These are phyloP conservation scores for Gonioctena quinquepunctata DNA, from an alignment of 1,140 invertebrate species.

Conservation along the genomic window DNA sequence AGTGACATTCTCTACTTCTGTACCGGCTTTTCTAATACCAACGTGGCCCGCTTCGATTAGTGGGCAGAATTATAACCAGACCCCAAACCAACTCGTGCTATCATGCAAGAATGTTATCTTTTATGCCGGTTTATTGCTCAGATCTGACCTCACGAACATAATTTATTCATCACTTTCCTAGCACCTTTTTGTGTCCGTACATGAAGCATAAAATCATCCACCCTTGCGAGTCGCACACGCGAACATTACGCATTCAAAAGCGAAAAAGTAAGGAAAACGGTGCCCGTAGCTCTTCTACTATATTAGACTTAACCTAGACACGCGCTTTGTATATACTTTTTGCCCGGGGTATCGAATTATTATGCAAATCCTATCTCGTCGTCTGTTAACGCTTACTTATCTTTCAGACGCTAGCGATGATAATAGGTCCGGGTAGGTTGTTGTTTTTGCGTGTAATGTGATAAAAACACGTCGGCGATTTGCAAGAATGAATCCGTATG, in stretches of 20 bases:
- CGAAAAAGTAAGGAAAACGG: neutral
- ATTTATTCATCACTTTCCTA: neutral
- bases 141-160: neutral
- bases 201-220: neutral
- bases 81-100: too few species aligned
- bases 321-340: neutral
- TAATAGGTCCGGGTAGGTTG: neutral
- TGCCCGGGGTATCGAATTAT: neutral
- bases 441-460: slow-evolving; percentile 9
- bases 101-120: too few species aligned
- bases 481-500: neutral
- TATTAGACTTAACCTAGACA: neutral
- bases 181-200: neutral
- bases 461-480: neutral
- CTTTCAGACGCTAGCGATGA: neutral
- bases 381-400: neutral
- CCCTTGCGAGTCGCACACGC: neutral
- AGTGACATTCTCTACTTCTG: too few species aligned
- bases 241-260: neutral
- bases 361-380: neutral
- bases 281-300: neutral
- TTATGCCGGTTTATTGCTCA: neutral
- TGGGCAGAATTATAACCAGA: too few species aligned
- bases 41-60: too few species aligned
- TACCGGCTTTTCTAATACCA: too few species aligned